Conservation (phyloP, 2,888 invertebrate species). For the Asteroscopus sphinx region DNA sequence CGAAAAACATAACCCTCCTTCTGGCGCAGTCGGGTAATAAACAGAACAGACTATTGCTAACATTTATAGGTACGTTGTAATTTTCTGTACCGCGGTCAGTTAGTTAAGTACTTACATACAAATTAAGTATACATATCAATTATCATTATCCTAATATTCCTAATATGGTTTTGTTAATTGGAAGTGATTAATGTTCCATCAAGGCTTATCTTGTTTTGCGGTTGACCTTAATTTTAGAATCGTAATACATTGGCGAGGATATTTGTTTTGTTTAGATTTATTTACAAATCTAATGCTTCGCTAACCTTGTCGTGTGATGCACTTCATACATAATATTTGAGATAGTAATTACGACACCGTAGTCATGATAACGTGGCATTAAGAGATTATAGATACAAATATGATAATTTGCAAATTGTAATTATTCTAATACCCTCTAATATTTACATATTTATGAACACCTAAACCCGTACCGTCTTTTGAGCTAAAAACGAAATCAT, state of each 20-base stretch:
- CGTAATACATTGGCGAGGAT: constrained; percentile 7
- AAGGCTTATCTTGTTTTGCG: constrained; percentile 9
- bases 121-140: neutral
- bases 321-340: neutral
- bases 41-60: too few species aligned
- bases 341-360: neutral
- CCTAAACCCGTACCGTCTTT: constrained; percentile 13
- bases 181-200: constrained; percentile 2
- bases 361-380: neutral
- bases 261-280: constrained; percentile 3
- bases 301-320: neutral
- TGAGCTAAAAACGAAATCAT: constrained; percentile 34
- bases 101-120: neutral
- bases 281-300: neutral
- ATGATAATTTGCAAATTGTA: neutral
- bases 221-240: constrained; percentile 13
- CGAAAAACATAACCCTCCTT: too few species aligned
- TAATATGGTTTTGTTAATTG: constrained; percentile 5
- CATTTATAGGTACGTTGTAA: too few species aligned
- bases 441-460: constrained; percentile 28
- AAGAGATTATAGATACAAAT: neutral
- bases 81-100: neutral
- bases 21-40: too few species aligned
- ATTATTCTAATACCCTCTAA: constrained; percentile 13
- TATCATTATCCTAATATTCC: neutral